Evolutionary conservation across 2,113 vertebrate species (phyloP).

Genomic region (Chrysochloris asiatica): DNA sequence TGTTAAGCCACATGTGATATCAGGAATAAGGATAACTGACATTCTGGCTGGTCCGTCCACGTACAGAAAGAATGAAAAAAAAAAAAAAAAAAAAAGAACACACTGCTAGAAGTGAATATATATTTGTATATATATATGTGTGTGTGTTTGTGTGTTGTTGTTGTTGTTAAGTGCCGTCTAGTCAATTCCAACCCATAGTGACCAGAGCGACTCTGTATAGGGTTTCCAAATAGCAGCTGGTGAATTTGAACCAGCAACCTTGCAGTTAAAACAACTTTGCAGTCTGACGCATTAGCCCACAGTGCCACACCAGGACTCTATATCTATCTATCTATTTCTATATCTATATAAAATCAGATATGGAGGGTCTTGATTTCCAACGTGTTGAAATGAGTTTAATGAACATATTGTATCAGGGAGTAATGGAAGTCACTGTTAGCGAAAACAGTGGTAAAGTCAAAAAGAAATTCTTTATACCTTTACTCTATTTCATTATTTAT

Average conservation of each 20-base stretch:
- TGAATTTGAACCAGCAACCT: too few relatives aligned
- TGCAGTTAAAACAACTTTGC: too few relatives aligned
- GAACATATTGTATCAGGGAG: neutral
- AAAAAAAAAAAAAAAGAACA: neutral
- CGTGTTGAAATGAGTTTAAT: neutral
- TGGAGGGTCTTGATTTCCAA: neutral
- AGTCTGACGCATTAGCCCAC: too few relatives aligned
- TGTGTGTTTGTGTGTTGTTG: too few relatives aligned
- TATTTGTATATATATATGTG: too few relatives aligned
- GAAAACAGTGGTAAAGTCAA: neutral
- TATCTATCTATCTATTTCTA: too few relatives aligned
- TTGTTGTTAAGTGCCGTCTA: too few relatives aligned
- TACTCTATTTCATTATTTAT: slow-evolving; percentile 21
- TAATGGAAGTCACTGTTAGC: neutral
- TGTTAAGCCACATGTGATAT: neutral
- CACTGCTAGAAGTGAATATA: neutral
- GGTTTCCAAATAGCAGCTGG: too few relatives aligned
- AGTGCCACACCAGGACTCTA: too few relatives aligned
- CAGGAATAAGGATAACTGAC: neutral
- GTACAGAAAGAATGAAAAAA: neutral
- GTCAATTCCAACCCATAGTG: too few relatives aligned
- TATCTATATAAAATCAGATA: neutral
- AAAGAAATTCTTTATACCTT: neutral
- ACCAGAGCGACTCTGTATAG: too few relatives aligned
- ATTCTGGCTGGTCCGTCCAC: neutral